Percentiles rank a stretch among this genome's conserved stretches.
Conservation (phyloP, 1,140 invertebrate species). For the Phymastichus coffea region DNA sequence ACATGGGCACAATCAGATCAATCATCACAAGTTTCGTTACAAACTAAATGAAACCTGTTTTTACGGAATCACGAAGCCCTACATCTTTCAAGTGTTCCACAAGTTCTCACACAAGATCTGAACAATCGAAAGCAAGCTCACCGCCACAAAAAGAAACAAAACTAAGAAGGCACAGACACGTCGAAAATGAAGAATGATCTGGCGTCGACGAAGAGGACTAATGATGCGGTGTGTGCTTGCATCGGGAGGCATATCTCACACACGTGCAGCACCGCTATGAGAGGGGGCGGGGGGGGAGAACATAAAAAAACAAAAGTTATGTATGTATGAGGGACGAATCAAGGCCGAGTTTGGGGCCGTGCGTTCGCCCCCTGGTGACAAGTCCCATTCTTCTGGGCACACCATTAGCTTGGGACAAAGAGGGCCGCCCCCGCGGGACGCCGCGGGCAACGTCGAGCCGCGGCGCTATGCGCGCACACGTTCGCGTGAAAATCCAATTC, state of each 20-base stretch:
- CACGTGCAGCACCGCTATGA: not conserved
- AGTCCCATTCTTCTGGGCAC: conserved; percentile 57
- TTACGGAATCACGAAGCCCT: too few relatives aligned
- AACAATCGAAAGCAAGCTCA: too few relatives aligned
- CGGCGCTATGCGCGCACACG: conserved; percentile 7
- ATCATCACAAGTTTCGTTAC: too few relatives aligned
- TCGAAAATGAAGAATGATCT: conserved; percentile 39
- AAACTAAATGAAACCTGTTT: too few relatives aligned
- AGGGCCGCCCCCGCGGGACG: conserved; percentile 53
- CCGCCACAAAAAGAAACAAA: conserved; percentile 5
- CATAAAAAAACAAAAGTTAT: too few relatives aligned
- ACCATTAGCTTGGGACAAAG: conserved; percentile 52
- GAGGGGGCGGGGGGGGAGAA: not conserved
- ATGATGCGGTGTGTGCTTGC: conserved; percentile 30
- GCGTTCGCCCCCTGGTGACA: conserved; percentile 56
- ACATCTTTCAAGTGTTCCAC: too few relatives aligned
- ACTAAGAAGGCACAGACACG: conserved; percentile 1
- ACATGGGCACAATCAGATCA: too few relatives aligned
- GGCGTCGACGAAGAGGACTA: conserved; percentile 48
- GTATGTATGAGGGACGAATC: too few relatives aligned
- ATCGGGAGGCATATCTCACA: not conserved
- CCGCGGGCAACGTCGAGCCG: conserved; percentile 29
- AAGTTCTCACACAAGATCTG: too few relatives aligned
- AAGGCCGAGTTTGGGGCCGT: conserved; percentile 39
- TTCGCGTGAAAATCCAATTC: conserved; percentile 24